These are phyloP conservation scores for Eublepharis macularius DNA, from an alignment of 2,113 vertebrate species.

Conservation along the genomic window DNA sequence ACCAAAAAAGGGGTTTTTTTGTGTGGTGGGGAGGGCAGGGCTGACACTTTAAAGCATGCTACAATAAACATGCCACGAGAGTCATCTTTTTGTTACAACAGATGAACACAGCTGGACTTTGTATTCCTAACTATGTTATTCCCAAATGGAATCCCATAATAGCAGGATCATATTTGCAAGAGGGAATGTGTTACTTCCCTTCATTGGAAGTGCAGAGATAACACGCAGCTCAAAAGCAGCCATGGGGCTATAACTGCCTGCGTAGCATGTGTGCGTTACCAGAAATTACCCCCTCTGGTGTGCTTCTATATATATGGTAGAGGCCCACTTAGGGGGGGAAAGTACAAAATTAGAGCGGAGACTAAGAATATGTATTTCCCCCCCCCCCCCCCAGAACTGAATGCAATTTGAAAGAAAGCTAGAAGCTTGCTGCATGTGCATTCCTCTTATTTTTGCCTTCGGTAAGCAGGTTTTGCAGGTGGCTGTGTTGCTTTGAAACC, in stretches of 20 bases:
- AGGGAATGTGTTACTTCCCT: neutral
- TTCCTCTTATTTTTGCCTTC: neutral
- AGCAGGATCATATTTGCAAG: neutral
- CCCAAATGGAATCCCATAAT: too few relatives aligned
- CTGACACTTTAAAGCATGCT: too few relatives aligned
- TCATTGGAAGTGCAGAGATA: neutral
- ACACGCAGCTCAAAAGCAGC: neutral
- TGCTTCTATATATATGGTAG: neutral
- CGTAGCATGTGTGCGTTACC: neutral
- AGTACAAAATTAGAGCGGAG: neutral
- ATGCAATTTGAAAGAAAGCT: neutral
- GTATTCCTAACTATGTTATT: too few relatives aligned
- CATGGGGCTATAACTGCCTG: neutral
- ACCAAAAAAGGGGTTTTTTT: too few relatives aligned
- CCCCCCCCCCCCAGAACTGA: too few relatives aligned
- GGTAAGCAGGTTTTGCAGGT: neutral
- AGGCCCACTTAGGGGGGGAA: neutral
- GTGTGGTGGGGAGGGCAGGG: too few relatives aligned
- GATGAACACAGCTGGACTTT: too few relatives aligned
- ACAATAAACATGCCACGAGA: too few relatives aligned
- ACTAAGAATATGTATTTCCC: neutral
- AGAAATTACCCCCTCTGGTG: neutral
- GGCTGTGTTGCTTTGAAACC: neutral
- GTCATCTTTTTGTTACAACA: too few relatives aligned
- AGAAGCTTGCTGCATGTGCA: too few relatives aligned